Conservation (phyloP, 2,888 invertebrate genomes). For the Cryptophagus acutangulus region DNA sequence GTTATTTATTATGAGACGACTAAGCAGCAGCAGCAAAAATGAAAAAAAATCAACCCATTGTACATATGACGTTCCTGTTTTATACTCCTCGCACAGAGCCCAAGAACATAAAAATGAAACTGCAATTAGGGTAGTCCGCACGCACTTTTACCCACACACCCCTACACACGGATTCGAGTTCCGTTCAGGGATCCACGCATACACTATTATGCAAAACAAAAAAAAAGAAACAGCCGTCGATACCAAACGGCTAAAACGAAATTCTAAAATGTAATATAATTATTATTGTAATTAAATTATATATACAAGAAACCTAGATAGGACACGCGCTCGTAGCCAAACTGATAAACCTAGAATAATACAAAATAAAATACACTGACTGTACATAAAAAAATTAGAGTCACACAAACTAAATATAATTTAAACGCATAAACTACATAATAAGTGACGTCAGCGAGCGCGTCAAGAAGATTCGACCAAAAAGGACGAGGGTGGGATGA, state of each 20-base stretch:
- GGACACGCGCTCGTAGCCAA: slow-evolving; percentile 46
- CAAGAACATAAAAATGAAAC: slow-evolving; percentile 20
- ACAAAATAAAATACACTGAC: slow-evolving; percentile 32
- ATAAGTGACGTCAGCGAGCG: slow-evolving; percentile 27
- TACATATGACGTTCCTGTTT: slow-evolving; percentile 41
- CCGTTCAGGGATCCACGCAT: slow-evolving; percentile 36
- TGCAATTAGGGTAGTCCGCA: slow-evolving; percentile 39
- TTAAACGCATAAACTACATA: slow-evolving; percentile 31
- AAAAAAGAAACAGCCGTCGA: too few relatives aligned
- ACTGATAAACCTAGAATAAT: slow-evolving; percentile 20
- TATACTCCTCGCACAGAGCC: slow-evolving; percentile 38
- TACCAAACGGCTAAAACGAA: slow-evolving; percentile 45
- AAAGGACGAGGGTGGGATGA: slow-evolving; percentile 3
- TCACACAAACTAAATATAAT: slow-evolving; percentile 29
- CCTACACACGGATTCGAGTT: slow-evolving; percentile 20
- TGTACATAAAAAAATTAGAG: slow-evolving; percentile 39
- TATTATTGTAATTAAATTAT: slow-evolving; percentile 42
- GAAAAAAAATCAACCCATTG: slow-evolving; percentile 25
- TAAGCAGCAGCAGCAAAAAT: too few relatives aligned
- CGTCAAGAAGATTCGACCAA: slow-evolving; percentile 18
- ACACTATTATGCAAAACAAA: slow-evolving; percentile 22
- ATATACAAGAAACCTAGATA: slow-evolving; percentile 37
- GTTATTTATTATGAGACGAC: too few relatives aligned
- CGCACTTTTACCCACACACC: slow-evolving; percentile 29
- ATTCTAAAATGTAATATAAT: slow-evolving; percentile 50